Base-by-base conservation (phyloP, 2,797 vertebrate species). In the Myiotriccus ornatus region DNA sequence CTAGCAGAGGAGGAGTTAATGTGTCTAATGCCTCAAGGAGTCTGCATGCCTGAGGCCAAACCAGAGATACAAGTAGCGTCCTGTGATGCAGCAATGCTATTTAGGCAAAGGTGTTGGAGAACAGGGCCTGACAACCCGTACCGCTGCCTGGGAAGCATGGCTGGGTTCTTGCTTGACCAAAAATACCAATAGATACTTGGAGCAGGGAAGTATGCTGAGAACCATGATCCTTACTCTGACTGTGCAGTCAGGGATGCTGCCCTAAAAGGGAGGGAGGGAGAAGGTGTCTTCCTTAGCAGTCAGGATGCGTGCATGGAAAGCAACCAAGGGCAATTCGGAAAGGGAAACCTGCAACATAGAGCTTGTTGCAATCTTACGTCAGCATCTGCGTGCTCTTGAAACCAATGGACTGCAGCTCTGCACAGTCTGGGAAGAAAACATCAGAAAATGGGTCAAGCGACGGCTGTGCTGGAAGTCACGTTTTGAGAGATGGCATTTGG, bases 261-360 rank as follows among this genome's bases (percentile, higher is more conserved):
- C 25, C 19, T 46, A 20, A 13, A 2, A 4, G 24, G 34, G 43
- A 64, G 32, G 22, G 87, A 68, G 47, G 35, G 34, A 75, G 39
- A 78, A 73, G 24, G 17, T 59, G 18, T 73, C 90, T 87, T 81
- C 60, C 27, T 14, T 68, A 60, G 27, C 4, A 32, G 14, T 62
- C 2, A 4, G 52, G 44, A 49, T 30, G 15, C 47, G 22, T 23
- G 11, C 19, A 16, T 67, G 85, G 91, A 91, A 84, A 89, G 41
- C 60, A 88, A 24, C 14, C 68, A 47, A 34, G 24, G 12, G 6
- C 0, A 0, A 53, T 77, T 89, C 1, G 0, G 69, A 68, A 59
- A 32, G 53, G 62, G 50, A 76, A 76, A 75, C 27, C 17, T 75
- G 46, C 53, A 80, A 50, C 0, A 0, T 1, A 28, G 49, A 60